Percentiles rank a stretch among this genome's conserved stretches.
Evolutionary conservation across 2,888 invertebrate species (phyloP).

Genomic region (Brachylomia viminalis): DNA sequence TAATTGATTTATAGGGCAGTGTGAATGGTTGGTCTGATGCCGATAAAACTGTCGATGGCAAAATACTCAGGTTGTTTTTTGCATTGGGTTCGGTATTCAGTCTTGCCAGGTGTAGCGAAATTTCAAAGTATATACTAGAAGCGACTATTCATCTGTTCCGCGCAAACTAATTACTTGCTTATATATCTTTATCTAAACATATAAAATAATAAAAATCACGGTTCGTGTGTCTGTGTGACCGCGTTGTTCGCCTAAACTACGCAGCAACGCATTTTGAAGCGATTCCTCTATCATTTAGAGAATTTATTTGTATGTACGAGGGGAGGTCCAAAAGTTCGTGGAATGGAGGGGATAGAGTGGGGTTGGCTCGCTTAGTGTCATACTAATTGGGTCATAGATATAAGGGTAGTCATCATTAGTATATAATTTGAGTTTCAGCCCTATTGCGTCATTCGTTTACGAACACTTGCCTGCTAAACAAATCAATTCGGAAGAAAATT

Average conservation of each 20-base stretch:
- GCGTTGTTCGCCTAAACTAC: not conserved
- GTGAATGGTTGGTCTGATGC: slow-evolving; percentile 5
- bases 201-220: not conserved
- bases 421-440: too few relatives aligned
- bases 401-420: too few relatives aligned
- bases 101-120: not conserved
- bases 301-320: too few relatives aligned
- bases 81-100: not conserved
- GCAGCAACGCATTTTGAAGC: not conserved
- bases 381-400: too few relatives aligned
- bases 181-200: too few relatives aligned
- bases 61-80: not conserved
- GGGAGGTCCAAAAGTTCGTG: too few relatives aligned
- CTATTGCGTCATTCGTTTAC: too few relatives aligned
- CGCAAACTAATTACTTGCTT: not conserved
- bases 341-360: too few relatives aligned
- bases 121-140: not conserved
- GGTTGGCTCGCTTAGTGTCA: too few relatives aligned
- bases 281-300: not conserved
- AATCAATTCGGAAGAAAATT: too few relatives aligned
- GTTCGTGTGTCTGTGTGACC: not conserved
- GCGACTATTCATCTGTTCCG: not conserved
- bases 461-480: too few relatives aligned
- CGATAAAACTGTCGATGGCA: slow-evolving; percentile 25
- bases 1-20: slow-evolving; percentile 45